Percentiles rank a stretch among this genome's conserved stretches.
These are phyloP conservation scores for Thyatira batis DNA, from an alignment of 2,888 invertebrate genomes.

Conservation along the genomic window DNA sequence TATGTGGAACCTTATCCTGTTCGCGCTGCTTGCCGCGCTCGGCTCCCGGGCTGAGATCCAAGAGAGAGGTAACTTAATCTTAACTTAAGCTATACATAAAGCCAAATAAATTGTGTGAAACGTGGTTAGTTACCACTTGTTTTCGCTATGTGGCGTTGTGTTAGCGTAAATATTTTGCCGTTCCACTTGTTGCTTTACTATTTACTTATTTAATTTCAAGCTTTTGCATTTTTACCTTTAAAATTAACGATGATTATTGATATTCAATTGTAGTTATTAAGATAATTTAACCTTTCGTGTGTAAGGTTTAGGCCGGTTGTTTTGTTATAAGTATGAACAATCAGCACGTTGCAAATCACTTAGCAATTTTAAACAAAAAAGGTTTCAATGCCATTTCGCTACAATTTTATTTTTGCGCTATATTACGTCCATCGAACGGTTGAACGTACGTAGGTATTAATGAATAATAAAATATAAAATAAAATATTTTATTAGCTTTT, in stretches of 20 bases:
- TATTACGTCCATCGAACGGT: neutral
- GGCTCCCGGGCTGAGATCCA: conserved; percentile 59
- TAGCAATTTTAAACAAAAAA: neutral
- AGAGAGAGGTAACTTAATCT: conserved; percentile 64
- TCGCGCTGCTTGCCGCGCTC: conserved; percentile 39
- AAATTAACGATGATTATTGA: neutral
- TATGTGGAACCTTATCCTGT: conserved; percentile 56
- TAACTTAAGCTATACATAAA: conserved; percentile 22
- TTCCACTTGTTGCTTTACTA: neutral
- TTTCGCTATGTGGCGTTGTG: conserved; percentile 3
- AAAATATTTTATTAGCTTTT: neutral
- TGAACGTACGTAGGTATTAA: neutral
- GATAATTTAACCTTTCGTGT: neutral
- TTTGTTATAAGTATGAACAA: neutral
- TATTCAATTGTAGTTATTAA: neutral
- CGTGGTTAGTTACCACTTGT: conserved; percentile 1
- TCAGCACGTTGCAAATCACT: neutral
- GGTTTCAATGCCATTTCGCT: neutral
- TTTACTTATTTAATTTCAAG: neutral
- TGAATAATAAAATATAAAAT: too few relatives aligned
- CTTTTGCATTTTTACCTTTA: neutral
- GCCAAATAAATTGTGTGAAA: neutral
- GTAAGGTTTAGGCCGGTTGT: neutral
- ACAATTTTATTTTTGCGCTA: neutral
- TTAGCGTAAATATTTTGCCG: conserved; percentile 4